Percentiles rank a stretch among this genome's conserved stretches.
Conservation (phyloP, 2,797 vertebrate genomes). For the Galaxias olidus region DNA sequence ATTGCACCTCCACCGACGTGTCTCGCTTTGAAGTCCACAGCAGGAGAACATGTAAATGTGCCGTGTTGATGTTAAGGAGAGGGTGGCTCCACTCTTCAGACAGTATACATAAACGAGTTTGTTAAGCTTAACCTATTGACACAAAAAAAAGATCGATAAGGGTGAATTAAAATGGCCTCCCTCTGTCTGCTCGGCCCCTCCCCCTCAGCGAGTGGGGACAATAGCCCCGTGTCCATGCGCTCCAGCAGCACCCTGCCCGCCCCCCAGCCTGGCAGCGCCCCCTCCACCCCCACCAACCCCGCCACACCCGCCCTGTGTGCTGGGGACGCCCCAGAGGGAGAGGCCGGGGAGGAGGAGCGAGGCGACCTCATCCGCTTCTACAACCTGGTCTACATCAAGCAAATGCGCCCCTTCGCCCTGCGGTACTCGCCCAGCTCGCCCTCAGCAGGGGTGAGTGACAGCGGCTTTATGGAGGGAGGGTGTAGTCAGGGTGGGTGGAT, state of each 20-base stretch:
- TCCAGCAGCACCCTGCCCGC: slow-evolving; percentile 86
- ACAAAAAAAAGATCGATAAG: no score
- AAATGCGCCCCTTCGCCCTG: slow-evolving; percentile 83
- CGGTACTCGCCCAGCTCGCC: slow-evolving; percentile 73
- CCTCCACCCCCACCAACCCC: slow-evolving; percentile 76
- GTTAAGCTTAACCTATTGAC: no score
- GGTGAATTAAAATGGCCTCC: neutral
- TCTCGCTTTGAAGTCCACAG: no score
- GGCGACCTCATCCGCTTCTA: slow-evolving; percentile 92
- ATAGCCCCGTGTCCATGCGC: slow-evolving; percentile 81
- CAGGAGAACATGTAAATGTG: no score
- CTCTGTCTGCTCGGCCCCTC: neutral
- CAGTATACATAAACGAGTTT: no score
- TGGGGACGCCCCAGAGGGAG: slow-evolving; percentile 65
- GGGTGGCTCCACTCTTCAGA: no score
- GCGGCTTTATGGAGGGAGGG: neutral
- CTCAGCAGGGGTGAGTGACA: slow-evolving; percentile 49
- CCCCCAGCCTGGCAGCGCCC: slow-evolving; percentile 81
- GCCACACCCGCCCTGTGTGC: slow-evolving; percentile 67
- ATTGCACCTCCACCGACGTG: neutral
- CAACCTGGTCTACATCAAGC: slow-evolving; percentile 84
- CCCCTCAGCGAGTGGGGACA: slow-evolving; percentile 75
- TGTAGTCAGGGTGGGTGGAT: no score
- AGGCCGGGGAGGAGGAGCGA: slow-evolving; percentile 74
- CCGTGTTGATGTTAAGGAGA: no score